phyloP scores from a whole-genome alignment of 2,113 vertebrate species.

The Ahaetulla prasina region DNA sequence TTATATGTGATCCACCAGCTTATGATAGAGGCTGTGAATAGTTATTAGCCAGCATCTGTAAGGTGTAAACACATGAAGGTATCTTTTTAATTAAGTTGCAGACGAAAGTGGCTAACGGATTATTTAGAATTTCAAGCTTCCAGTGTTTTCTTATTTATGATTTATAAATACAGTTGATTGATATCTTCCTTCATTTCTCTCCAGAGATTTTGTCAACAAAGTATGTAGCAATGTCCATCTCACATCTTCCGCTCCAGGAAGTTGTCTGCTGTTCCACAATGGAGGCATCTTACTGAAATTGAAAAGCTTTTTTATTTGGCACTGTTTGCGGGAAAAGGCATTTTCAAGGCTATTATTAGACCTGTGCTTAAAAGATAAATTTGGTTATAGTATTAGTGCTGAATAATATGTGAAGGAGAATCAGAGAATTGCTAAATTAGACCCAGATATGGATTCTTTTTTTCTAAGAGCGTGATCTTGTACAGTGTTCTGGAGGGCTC shows the following conservation, averaged over 20 bases:
- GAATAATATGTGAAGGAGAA: neutral
- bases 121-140: neutral
- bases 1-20: neutral
- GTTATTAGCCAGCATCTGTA: neutral
- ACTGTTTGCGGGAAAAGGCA: slow-evolving; percentile 19
- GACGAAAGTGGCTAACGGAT: neutral
- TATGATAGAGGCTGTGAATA: neutral
- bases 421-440: neutral
- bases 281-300: slow-evolving; percentile 27
- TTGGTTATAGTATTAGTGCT: slow-evolving; percentile 20
- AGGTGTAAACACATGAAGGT: neutral
- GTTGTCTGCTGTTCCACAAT: neutral
- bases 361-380: slow-evolving; percentile 19
- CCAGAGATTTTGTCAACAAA: slow-evolving; percentile 27
- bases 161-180: neutral
- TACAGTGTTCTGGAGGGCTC: neutral
- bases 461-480: neutral
- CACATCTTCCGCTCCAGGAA: slow-evolving; percentile 6
- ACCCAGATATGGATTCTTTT: neutral
- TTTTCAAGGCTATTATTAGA: slow-evolving; percentile 19
- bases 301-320: slow-evolving; percentile 7
- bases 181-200: slow-evolving; percentile 26
- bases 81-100: neutral
- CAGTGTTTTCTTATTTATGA: neutral
- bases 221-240: neutral